Base-by-base conservation (phyloP, 2,113 vertebrate species). In the Pangasianodon hypophthalmus region DNA sequence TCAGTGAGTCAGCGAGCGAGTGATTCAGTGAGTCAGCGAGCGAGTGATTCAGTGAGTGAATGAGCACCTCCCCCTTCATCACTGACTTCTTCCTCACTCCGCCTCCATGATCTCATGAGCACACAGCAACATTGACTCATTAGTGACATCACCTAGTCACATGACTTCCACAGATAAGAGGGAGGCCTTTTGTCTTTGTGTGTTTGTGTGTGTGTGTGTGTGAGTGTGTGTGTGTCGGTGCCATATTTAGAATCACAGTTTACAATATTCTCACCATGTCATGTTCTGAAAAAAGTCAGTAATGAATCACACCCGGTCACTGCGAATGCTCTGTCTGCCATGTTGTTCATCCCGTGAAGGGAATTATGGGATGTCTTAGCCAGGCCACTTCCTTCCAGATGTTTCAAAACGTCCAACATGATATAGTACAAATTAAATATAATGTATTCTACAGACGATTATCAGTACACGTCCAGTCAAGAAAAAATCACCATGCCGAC, bases 41-140 rank as follows among this genome's bases (percentile, higher is more conserved):
- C 4, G 95, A 96, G 94, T 98, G 96, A 97, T 37, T 48, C 24
- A 29, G 26, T 48, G 46, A 81, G 24, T 50, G 2, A 29, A 73
- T 75, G 91, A 89, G 52, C 58, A 71, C 88, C 41, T 37, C n/a
- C 48, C 18, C 14, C 29, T 29, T 32, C 24, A 41, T 83, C 81
- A 19, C 8, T 24, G 8, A 83, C n/a, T 24, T 83, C 80, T 32
- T 41, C 75, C 80, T 48, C 87, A 37, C n/a, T 88, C 58, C 41
- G 50, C 90, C 87, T 93, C 90, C 73, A 71, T 60, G 90, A 85
- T 84, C 91, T 93, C 92, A 92, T 93, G 91, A 88, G 90, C 50
- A 87, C 60, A 84, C 92, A 91, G 89, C 89, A 83, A 37, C 8
- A 7, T 81, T 81, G 24, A 56, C 80, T 83, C 11, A 37, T n/a